These are phyloP conservation scores for Aplysina aerophoba DNA, from an alignment of 37 sponge, comb jelly and placozoan genomes.

Conservation along the genomic window DNA sequence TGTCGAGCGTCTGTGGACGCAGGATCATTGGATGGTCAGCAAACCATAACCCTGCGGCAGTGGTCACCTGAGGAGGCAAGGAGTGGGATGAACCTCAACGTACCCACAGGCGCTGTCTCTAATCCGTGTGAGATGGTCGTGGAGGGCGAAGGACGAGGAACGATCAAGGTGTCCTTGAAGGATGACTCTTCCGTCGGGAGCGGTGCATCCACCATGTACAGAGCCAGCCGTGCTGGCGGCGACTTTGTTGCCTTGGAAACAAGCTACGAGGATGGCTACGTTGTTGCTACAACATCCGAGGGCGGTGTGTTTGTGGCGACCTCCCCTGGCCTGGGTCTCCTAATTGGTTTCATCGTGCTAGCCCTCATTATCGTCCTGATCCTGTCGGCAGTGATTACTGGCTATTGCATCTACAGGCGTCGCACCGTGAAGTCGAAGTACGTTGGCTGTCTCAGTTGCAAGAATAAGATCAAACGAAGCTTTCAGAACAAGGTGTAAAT, in stretches of 20 bases:
- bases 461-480: slow-evolving; percentile 67
- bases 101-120: no score
- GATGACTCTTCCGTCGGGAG: background rate
- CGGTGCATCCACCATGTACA: slow-evolving; percentile 31
- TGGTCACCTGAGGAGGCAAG: background rate
- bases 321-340: slow-evolving; percentile 4
- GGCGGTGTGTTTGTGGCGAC: slow-evolving; percentile 82
- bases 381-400: slow-evolving; percentile 4
- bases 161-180: background rate
- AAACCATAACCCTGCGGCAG: background rate
- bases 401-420: slow-evolving; percentile 60
- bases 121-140: no score
- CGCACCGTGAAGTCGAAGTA: slow-evolving; percentile 58
- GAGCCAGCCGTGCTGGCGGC: slow-evolving; percentile 36
- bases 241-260: slow-evolving; percentile 45
- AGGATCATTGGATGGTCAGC: background rate
- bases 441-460: slow-evolving; percentile 5
- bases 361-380: slow-evolving; percentile 60
- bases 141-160: background rate
- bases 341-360: slow-evolving; percentile 45
- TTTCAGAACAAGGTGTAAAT: slow-evolving; percentile 76
- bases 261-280: slow-evolving; percentile 31
- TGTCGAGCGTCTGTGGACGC: background rate
- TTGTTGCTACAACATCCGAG: slow-evolving; percentile 38
- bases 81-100: background rate